Conservation (phyloP, 1,140 invertebrate genomes). For the Anastrepha ludens region DNA sequence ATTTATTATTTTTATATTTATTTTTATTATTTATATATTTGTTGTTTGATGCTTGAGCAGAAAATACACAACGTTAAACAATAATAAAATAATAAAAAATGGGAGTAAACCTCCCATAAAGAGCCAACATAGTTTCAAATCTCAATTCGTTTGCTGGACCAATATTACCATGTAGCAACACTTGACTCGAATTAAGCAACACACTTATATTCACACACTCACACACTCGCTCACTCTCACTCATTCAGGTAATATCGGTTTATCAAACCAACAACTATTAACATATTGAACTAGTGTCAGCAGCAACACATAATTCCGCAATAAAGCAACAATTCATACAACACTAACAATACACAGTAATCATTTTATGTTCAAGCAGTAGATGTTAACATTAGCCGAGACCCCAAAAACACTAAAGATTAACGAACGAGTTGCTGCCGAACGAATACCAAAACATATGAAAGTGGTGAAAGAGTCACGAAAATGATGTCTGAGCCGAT, state of each 20-base stretch:
- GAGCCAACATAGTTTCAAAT: not conserved
- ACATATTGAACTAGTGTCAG: conserved; percentile 53
- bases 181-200: conserved; percentile 23
- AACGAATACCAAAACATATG: not conserved
- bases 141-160: not conserved
- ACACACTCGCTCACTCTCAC: not conserved
- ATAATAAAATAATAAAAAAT: too few species aligned
- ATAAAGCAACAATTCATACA: not conserved
- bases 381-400: not conserved
- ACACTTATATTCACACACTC: not conserved
- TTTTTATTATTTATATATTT: too few species aligned
- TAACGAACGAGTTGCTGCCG: conserved; percentile 19
- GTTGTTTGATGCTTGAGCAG: too few species aligned
- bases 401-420: conserved; percentile 34
- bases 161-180: not conserved
- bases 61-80: too few species aligned
- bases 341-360: not conserved
- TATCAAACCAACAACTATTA: conserved; percentile 47
- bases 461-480: conserved; percentile 14
- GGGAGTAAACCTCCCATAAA: too few species aligned
- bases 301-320: conserved; percentile 14
- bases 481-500: not conserved
- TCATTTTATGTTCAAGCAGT: not conserved
- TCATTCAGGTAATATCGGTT: not conserved
- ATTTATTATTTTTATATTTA: too few species aligned